phyloP scores from a whole-genome alignment of 2,797 vertebrate genomes.

The Ptychobarbus kaznakovi region DNA sequence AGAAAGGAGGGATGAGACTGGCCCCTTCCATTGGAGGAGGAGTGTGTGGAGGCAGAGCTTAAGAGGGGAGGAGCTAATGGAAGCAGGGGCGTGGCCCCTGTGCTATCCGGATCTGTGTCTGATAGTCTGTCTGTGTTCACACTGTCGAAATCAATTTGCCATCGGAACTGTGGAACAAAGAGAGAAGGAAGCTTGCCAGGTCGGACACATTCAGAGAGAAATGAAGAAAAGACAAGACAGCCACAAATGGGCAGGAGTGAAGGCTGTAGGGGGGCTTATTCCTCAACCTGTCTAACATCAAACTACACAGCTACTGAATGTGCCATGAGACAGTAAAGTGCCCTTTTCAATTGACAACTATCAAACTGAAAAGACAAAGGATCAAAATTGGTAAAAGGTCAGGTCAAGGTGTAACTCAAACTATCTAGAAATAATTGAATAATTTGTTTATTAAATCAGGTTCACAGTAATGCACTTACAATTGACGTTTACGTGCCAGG shows the following conservation, averaged over 20 bases:
- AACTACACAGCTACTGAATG: background rate
- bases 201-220: constrained; percentile 81
- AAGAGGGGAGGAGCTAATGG: constrained; percentile 58
- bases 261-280: constrained; percentile 15
- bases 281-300: constrained; percentile 2
- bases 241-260: constrained; percentile 46
- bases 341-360: background rate
- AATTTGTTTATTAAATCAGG: background rate
- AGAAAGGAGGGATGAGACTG: constrained; percentile 79
- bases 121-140: constrained; percentile 92
- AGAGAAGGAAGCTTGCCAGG: constrained; percentile 91
- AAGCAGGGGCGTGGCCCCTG: constrained; percentile 70
- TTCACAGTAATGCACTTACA: constrained; percentile 8
- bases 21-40: constrained; percentile 81
- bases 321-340: background rate
- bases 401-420: background rate
- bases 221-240: constrained; percentile 65
- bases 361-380: background rate
- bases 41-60: constrained; percentile 77
- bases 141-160: constrained; percentile 99
- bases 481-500: background rate
- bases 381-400: constrained; percentile 3
- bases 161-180: constrained; percentile 96
- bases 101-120: constrained; percentile 77
- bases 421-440: background rate